phyloP scores from a whole-genome alignment of 2,888 invertebrate genomes.

The Thecocarcelia acutangulata region DNA sequence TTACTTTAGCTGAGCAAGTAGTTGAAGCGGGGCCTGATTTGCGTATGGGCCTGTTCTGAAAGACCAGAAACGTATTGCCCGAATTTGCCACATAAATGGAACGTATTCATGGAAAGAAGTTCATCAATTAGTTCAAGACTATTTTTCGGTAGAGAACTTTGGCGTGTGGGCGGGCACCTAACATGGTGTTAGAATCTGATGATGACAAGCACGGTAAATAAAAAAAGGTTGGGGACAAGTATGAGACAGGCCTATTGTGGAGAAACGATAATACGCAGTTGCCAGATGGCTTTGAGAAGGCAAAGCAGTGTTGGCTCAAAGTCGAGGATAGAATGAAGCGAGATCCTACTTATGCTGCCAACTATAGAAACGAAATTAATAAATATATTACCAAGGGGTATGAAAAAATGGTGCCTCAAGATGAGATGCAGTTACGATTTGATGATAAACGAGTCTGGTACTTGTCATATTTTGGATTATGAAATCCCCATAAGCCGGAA shows the following conservation, averaged over 20 bases:
- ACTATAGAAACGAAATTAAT: constrained; percentile 55
- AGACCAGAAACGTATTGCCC: not conserved
- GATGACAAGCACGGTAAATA: constrained; percentile 8
- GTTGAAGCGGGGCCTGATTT: constrained; percentile 25
- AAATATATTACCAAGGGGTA: constrained; percentile 63
- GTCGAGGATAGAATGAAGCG: too few relatives aligned
- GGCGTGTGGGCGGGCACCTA: constrained; percentile 27
- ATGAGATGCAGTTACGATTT: too few relatives aligned
- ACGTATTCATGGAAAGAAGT: constrained; percentile 3
- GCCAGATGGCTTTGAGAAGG: constrained; percentile 64
- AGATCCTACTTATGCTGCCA: too few relatives aligned
- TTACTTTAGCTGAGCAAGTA: constrained; percentile 15
- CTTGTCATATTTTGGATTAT: not conserved
- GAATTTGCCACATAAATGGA: constrained; percentile 46
- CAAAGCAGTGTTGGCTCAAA: constrained; percentile 50
- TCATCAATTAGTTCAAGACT: constrained; percentile 40
- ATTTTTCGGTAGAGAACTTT: constrained; percentile 52
- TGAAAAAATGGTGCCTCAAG: constrained; percentile 28
- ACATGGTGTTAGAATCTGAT: too few relatives aligned
- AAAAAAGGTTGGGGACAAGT: constrained; percentile 18
- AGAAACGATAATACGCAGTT: too few relatives aligned
- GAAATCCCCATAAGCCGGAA: constrained; percentile 71
- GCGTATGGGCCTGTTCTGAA: constrained; percentile 43
- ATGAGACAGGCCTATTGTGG: constrained; percentile 69
- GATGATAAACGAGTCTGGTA: not conserved